These are phyloP conservation scores for Nomada ruficornis DNA, from an alignment of 2,888 invertebrate species.

Conservation along the genomic window DNA sequence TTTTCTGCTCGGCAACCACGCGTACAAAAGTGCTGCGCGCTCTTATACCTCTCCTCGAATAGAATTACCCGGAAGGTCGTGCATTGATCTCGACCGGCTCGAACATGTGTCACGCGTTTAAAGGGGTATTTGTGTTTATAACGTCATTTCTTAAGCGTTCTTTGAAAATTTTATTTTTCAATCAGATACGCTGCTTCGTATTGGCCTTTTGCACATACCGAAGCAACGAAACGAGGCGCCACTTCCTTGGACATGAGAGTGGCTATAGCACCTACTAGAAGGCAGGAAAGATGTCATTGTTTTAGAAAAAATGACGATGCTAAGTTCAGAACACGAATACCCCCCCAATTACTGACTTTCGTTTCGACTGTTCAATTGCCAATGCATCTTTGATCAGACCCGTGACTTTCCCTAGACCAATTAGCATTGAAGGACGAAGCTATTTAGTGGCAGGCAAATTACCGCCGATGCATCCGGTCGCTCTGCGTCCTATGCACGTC, in stretches of 20 bases:
- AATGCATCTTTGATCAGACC: constrained; percentile 43
- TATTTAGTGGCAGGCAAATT: constrained; percentile 63
- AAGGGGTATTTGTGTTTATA: too few relatives aligned
- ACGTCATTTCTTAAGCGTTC: too few relatives aligned
- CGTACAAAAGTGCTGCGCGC: constrained; percentile 26
- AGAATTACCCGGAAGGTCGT: constrained; percentile 59
- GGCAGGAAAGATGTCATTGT: too few relatives aligned
- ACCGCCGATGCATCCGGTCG: constrained; percentile 66
- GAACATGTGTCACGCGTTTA: background rate
- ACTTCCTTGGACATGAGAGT: too few relatives aligned
- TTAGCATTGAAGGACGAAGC: constrained; percentile 64
- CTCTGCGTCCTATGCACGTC: constrained; percentile 34
- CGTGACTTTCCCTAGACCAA: constrained; percentile 65
- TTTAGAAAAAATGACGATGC: background rate
- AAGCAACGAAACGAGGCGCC: too few relatives aligned
- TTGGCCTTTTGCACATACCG: background rate
- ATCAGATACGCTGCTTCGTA: too few relatives aligned
- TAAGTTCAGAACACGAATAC: too few relatives aligned
- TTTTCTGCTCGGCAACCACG: constrained; percentile 12
- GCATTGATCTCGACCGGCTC: constrained; percentile 31
- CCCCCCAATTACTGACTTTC: background rate
- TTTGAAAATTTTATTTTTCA: too few relatives aligned
- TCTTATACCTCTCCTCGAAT: constrained; percentile 33
- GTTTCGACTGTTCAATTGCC: constrained; percentile 25
- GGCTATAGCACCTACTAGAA: too few relatives aligned